Evolutionary conservation across 2,888 invertebrate species (phyloP).

Genomic region (Pseudolycoriella hygida): DNA sequence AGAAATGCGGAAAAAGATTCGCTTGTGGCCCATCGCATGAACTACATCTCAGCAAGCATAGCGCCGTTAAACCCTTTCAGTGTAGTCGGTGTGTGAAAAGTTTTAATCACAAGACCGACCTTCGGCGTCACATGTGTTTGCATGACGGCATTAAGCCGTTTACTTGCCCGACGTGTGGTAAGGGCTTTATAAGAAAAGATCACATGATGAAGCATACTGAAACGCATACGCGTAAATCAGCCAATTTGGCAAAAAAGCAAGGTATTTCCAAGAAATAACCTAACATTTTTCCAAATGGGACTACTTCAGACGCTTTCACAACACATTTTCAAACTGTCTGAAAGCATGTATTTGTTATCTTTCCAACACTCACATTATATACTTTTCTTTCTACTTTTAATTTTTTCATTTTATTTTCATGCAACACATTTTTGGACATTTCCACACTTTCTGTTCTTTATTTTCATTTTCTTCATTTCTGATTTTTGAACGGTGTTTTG

Average conservation of each 20-base stretch:
- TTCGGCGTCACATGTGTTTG: constrained; percentile 69
- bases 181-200: constrained; percentile 79
- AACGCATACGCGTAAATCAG: constrained; percentile 36
- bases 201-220: constrained; percentile 79
- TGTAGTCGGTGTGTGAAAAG: constrained; percentile 72
- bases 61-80: constrained; percentile 71
- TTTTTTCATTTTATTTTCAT: too few relatives aligned
- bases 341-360: too few relatives aligned
- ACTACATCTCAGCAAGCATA: constrained; percentile 59
- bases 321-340: too few relatives aligned
- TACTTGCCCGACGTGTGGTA: constrained; percentile 62
- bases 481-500: too few relatives aligned
- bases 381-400: too few relatives aligned
- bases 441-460: too few relatives aligned
- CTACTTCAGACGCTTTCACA: too few relatives aligned
- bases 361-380: too few relatives aligned
- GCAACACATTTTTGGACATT: too few relatives aligned
- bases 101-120: constrained; percentile 81
- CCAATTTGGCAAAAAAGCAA: not conserved
- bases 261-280: not conserved
- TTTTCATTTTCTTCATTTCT: too few relatives aligned
- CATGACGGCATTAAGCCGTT: constrained; percentile 77
- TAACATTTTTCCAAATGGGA: too few relatives aligned
- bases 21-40: constrained; percentile 50
- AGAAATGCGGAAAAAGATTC: constrained; percentile 72